Conservation (phyloP, 2,888 invertebrate genomes). For the Andrena bicolor region DNA sequence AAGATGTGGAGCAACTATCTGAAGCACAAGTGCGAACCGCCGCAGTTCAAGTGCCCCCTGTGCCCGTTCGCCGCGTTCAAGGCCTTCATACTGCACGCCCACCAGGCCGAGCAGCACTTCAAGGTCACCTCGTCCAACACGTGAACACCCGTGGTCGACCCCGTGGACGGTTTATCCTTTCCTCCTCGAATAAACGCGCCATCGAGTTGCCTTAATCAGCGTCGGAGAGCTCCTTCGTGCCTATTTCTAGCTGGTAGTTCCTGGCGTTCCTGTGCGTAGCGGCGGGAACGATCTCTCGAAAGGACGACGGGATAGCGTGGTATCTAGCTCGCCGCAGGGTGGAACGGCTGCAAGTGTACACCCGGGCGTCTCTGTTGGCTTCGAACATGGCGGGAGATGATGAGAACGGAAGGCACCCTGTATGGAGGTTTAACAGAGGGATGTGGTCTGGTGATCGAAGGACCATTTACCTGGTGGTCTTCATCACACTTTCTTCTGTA, state of each 20-base stretch:
- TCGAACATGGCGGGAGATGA: no score
- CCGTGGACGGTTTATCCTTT: neutral
- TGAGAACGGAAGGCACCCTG: no score
- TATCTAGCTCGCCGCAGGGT: neutral
- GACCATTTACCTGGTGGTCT: no score
- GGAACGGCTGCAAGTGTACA: neutral
- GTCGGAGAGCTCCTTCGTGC: conserved; percentile 54
- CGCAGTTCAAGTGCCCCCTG: conserved; percentile 83
- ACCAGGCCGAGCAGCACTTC: conserved; percentile 84
- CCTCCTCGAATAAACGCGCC: conserved; percentile 30
- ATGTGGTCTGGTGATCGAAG: no score
- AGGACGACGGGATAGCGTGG: neutral
- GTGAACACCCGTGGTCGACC: conserved; percentile 60
- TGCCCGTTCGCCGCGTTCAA: conserved; percentile 84
- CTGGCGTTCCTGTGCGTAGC: neutral
- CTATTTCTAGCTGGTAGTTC: conserved; percentile 21
- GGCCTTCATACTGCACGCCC: conserved; percentile 84
- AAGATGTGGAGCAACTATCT: conserved; percentile 85
- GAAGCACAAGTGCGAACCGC: conserved; percentile 84
- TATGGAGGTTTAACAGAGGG: no score
- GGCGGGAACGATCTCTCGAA: neutral
- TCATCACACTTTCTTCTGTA: no score
- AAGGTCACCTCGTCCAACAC: conserved; percentile 82
- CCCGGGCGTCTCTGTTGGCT: neutral
- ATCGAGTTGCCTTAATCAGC: conserved; percentile 65